Evolutionary conservation across 2,113 vertebrate species (phyloP), one percentile per base, ranked within the genome.

Genomic region (Rhynchopsitta pachyrhyncha): DNA sequence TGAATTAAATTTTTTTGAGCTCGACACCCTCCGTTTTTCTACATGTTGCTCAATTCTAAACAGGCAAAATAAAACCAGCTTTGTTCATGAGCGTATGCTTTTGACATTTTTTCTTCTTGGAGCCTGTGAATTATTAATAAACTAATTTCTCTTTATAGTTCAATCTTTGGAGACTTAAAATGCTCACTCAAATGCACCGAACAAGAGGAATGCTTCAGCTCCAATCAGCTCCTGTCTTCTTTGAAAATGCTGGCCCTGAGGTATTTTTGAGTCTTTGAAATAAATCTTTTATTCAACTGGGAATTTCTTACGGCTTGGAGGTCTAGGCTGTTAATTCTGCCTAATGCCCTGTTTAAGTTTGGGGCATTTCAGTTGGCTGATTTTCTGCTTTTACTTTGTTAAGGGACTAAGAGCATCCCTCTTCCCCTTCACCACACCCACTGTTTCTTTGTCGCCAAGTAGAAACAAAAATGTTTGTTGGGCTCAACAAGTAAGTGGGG

Each of bases 141-240:
- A 98, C 98, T 98, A 98, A 98, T 98, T 98, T 98, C 97, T 98
- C 98, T 98, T 98, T 98, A 98, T 98, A 98, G 98, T 98, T 98
- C 97, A 98, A 96, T 98, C 98, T 98, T 98, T 97, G 94, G 98
- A 98, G 98, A 98, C 98, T 98, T 98, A 98, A 98, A 98, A 96
- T 97, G 95, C 97, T 98, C 98, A 96, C 96, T 98, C 97, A 98
- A 96, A 98, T 96, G 97, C 96, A 97, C 92, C 62, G 94, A 97
- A 96, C 95, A 97, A 95, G 97, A 94, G 94, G 92, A 96, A 97
- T 93, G 94, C 86, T 97, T 98, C 97, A 95, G 96, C 89, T 97
- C 97, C 97, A 98, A 93, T 98, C 98, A 98, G 90, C 90, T 90
- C 88, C 87, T 49, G 4, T 97, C 95, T 97, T 97, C 97, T 97